These are phyloP conservation scores for Steromphala cineraria DNA, from an alignment of 2,888 invertebrate genomes.

Conservation along the genomic window DNA sequence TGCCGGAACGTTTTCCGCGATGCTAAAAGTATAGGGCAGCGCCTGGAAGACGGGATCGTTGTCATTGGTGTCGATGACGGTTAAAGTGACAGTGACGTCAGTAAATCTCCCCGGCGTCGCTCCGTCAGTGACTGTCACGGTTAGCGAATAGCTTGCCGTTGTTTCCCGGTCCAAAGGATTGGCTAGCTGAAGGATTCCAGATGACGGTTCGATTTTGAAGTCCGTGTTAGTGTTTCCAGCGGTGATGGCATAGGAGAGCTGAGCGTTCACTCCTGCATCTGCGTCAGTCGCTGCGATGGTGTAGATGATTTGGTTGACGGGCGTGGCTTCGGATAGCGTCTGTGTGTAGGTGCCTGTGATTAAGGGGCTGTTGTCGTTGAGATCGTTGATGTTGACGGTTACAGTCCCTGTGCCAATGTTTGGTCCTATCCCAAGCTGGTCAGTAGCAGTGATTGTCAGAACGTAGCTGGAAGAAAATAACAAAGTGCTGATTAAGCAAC, in stretches of 20 bases:
- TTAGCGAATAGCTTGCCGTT: constrained; percentile 49
- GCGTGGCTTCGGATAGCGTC: constrained; percentile 51
- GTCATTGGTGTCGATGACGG: constrained; percentile 62
- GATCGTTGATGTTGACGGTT: constrained; percentile 54
- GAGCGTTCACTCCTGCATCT: constrained; percentile 53
- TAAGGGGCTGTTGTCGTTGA: constrained; percentile 65
- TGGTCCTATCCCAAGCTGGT: constrained; percentile 34
- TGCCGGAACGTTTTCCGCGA: constrained; percentile 55
- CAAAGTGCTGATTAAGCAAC: no score
- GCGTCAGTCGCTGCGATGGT: constrained; percentile 56
- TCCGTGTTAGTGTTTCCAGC: constrained; percentile 57
- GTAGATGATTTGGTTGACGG: constrained; percentile 48
- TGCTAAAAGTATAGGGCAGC: constrained; percentile 47
- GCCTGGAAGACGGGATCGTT: constrained; percentile 55
- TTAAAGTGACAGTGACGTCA: constrained; percentile 48
- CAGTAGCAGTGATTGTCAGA: constrained; percentile 53
- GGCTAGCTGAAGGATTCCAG: constrained; percentile 36
- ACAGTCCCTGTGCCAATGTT: constrained; percentile 58
- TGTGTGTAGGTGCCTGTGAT: constrained; percentile 50
- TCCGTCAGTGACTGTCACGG: constrained; percentile 46
- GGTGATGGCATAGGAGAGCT: constrained; percentile 51
- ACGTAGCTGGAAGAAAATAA: constrained; percentile 47
- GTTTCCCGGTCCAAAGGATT: constrained; percentile 62
- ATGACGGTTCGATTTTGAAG: constrained; percentile 51
- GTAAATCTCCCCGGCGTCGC: constrained; percentile 41